Conservation (phyloP, 1,140 invertebrate genomes). For the Hydropsyche tenuis region DNA sequence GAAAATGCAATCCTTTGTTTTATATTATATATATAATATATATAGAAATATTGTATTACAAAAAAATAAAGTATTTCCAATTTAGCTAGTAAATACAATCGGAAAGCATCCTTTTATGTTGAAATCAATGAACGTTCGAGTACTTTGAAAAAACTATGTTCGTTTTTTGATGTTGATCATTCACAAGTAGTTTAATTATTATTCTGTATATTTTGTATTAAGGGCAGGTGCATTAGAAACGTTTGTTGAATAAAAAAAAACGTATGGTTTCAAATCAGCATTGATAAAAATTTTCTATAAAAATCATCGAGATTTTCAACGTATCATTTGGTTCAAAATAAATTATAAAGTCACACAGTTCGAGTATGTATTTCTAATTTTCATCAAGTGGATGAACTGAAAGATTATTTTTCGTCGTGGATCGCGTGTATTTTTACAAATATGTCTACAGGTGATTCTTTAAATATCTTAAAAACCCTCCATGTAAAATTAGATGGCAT, state of each 20-base stretch:
- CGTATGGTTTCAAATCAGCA: neutral
- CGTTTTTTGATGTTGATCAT: constrained; percentile 2
- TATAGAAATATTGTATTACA: constrained; percentile 29
- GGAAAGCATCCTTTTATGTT: constrained; percentile 21
- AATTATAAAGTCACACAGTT: no score
- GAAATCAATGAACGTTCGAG: neutral
- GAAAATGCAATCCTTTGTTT: constrained; percentile 46
- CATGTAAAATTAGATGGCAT: constrained; percentile 38
- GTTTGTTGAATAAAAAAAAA: neutral
- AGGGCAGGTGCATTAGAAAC: constrained; percentile 47
- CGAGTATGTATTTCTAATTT: no score
- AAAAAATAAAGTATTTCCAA: constrained; percentile 23
- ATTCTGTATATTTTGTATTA: constrained; percentile 21
- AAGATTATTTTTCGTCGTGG: no score
- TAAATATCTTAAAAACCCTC: constrained; percentile 31
- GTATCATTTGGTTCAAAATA: no score
- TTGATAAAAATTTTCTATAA: no score
- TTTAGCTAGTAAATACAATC: constrained; percentile 15
- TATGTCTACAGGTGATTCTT: neutral
- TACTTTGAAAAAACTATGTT: neutral
- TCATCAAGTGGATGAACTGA: no score
- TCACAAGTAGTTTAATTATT: constrained; percentile 14
- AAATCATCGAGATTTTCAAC: no score
- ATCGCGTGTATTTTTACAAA: no score
- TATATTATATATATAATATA: constrained; percentile 2